phyloP scores from a whole-genome alignment of 1,140 invertebrate species.

The Rhagoletis zephyria region DNA sequence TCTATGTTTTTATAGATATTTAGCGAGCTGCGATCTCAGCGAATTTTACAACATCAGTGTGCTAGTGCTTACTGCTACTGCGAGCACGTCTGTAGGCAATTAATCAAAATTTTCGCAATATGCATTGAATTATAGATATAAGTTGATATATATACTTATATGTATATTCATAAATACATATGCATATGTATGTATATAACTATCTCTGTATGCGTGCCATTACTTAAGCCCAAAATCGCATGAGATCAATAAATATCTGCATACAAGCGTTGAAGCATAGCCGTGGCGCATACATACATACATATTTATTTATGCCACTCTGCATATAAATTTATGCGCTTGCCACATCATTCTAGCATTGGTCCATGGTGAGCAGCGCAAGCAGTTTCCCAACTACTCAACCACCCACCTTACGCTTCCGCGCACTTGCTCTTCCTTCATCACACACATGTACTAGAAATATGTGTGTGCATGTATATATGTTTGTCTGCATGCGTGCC shows the following conservation, averaged over 20 bases:
- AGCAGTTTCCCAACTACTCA: not conserved
- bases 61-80: not conserved
- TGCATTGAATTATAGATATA: constrained; percentile 27
- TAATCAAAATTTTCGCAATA: constrained; percentile 44
- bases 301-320: not conserved
- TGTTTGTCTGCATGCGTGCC: not conserved
- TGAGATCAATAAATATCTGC: constrained; percentile 42
- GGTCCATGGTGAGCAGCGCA: not conserved
- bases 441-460: not conserved
- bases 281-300: not conserved
- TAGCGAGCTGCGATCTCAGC: not conserved
- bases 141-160: not conserved
- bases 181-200: not conserved
- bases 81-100: constrained; percentile 17
- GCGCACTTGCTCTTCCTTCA: not conserved
- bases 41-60: constrained; percentile 4
- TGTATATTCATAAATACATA: not conserved
- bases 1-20: no score
- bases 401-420: not conserved
- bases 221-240: constrained; percentile 32
- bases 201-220: not conserved
- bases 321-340: constrained; percentile 24
- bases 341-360: not conserved
- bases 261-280: not conserved
- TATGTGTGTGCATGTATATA: not conserved